Evolutionary conservation across 2,113 vertebrate species (phyloP), one percentile per base, ranked within the genome.

Genomic region (Monopterus albus): DNA sequence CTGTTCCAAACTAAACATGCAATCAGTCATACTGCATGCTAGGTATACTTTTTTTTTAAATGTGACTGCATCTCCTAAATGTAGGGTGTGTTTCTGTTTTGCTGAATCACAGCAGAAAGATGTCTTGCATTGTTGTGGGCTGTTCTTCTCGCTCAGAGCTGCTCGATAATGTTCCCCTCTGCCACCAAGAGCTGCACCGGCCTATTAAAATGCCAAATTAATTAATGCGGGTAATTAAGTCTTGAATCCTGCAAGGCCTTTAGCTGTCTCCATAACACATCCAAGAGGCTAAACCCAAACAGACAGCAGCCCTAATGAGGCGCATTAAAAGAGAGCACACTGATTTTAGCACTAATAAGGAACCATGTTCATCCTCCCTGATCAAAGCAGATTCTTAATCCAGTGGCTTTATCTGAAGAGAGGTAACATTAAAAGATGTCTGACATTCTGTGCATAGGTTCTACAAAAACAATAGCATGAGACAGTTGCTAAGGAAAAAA

Each of bases 201-300:
- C 81, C 78, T 79, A 88, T 88, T 87, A 88, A 91, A 64, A 74
- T 13, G 38, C 40, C 75, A 79, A 90, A 82, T 75, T 87, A 77
- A 92, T 93, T 91, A 90, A 79, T 76, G 86, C 70, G 83, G 78
- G 78, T 89, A 91, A 92, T 92, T 84, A 91, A 83, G 80, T 78
- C 18, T 38, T 26, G 59, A 79, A 52, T 90, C 91, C 87, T 55
- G 39, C 5, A 79, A 79, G 89, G 82, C 61, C 50, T 12, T 63
- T 46, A 39, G 55, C 60, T 2, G 29, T 74, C 75, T 89, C 72
- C 21, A 11, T 28, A 68, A 72, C 64, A 72, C 39, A 45, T 76
- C 67, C 46, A 20, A 73, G 61, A 9, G 55, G 72, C 53, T 51
- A 82, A 79, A 77, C 70, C 83, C 74, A 69, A 84, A 85, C 81